These are phyloP conservation scores for Drosophila bocqueti DNA, from an alignment of 1,140 invertebrate species.

Conservation along the genomic window DNA sequence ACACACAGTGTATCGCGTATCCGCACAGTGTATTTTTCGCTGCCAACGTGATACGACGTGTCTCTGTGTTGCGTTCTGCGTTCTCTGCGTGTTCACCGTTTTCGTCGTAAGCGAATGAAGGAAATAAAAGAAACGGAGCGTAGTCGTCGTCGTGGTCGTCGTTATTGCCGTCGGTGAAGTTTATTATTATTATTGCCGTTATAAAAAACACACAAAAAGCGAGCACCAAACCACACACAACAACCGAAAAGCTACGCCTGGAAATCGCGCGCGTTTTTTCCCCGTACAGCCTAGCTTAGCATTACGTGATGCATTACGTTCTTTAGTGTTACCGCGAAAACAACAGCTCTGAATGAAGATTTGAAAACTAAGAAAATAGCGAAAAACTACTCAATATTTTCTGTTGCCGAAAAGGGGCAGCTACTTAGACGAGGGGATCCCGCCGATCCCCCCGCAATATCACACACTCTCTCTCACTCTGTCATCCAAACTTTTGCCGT, in stretches of 20 bases:
- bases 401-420: conserved; percentile 16
- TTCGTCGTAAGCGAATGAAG: conserved; percentile 39
- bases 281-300: conserved; percentile 18
- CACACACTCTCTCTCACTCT: too few relatives aligned
- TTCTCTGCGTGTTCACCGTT: conserved; percentile 49
- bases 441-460: conserved; percentile 38
- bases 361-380: conserved; percentile 5
- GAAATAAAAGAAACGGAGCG: conserved; percentile 29
- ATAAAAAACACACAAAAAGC: conserved; percentile 21
- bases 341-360: background rate
- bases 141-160: conserved; percentile 23
- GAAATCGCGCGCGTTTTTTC: conserved; percentile 46
- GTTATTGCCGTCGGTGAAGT: conserved; percentile 63
- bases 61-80: conserved; percentile 56
- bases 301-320: conserved; percentile 18
- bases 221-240: conserved; percentile 32
- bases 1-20: conserved; percentile 50
- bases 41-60: conserved; percentile 85
- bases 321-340: conserved; percentile 9
- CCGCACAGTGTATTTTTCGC: conserved; percentile 84
- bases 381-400: conserved; percentile 15
- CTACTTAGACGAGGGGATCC: conserved; percentile 49
- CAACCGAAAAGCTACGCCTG: conserved; percentile 32
- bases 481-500: conserved; percentile 35
- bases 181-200: conserved; percentile 64